These are phyloP conservation scores for Oceanodroma leucorhoa DNA, from an alignment of 2,797 vertebrate species.

Conservation along the genomic window DNA sequence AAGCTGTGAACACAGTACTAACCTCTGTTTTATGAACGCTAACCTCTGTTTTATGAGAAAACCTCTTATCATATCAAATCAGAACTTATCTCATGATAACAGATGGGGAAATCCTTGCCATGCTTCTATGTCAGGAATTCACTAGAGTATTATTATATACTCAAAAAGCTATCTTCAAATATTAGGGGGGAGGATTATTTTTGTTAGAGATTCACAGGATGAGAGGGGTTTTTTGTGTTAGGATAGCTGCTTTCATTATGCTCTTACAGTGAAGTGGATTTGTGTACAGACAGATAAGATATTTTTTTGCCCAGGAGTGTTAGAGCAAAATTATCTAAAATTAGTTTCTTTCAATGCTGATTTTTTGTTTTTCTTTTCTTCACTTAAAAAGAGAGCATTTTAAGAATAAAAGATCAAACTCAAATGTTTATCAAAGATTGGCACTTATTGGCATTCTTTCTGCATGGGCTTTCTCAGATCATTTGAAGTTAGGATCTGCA, in stretches of 20 bases:
- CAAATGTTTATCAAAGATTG: not conserved
- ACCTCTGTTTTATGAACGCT: not conserved
- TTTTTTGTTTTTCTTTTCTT: not conserved
- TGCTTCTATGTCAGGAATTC: not conserved
- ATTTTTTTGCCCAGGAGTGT: not conserved
- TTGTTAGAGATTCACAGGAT: not conserved
- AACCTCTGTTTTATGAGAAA: not conserved
- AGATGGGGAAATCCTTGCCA: constrained; percentile 15
- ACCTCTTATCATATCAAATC: constrained; percentile 32
- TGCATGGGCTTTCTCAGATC: not conserved
- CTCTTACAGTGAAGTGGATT: not conserved
- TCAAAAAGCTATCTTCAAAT: not conserved
- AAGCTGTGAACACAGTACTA: not conserved
- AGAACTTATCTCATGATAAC: constrained; percentile 21
- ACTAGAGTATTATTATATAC: not conserved
- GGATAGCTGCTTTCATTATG: not conserved
- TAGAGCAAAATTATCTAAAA: not conserved
- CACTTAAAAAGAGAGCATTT: not conserved
- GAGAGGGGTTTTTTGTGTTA: not conserved
- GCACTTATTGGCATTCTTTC: not conserved
- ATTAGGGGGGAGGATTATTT: not conserved
- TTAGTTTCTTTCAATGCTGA: not conserved
- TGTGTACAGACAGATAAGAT: not conserved
- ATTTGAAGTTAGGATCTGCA: not conserved
- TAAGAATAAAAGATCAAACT: not conserved